Conservation (phyloP, 2,797 vertebrate species). For the Hirundo rustica region DNA sequence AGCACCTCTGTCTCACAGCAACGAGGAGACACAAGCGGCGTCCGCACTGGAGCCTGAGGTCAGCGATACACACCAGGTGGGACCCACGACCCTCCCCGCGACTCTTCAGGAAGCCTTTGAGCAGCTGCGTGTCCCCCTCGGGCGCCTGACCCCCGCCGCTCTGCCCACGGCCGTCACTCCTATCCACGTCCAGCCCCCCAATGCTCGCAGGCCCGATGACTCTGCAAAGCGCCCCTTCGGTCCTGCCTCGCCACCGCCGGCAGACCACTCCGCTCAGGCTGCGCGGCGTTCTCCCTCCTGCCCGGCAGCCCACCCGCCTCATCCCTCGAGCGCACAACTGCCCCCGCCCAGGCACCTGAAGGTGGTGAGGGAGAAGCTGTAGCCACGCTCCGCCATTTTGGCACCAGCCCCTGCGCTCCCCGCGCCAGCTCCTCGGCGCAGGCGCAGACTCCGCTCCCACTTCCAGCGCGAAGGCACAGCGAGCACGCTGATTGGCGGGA, state of each 20-base stretch:
- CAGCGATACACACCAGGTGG: rapidly evolving
- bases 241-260: rapidly evolving
- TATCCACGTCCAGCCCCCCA: no score
- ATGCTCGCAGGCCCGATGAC: constrained; percentile 17
- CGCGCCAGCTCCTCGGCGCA: neutral
- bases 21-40: neutral
- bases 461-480: neutral
- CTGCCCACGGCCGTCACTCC: neutral
- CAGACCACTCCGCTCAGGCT: rapidly evolving
- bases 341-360: constrained; percentile 84
- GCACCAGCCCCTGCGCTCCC: neutral
- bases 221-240: neutral
- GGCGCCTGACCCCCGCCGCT: rapidly evolving
- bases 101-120: neutral
- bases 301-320: rapidly evolving
- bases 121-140: rapidly evolving
- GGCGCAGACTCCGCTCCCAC: neutral
- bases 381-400: constrained; percentile 95
- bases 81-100: neutral
- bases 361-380: constrained; percentile 96
- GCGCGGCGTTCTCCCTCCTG: rapidly evolving
- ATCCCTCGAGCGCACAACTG: rapidly evolving
- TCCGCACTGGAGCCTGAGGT: neutral
- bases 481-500: neutral
- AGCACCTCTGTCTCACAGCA: neutral